Conservation (phyloP, 2,888 invertebrate species). For the Ormyrus thymus region DNA sequence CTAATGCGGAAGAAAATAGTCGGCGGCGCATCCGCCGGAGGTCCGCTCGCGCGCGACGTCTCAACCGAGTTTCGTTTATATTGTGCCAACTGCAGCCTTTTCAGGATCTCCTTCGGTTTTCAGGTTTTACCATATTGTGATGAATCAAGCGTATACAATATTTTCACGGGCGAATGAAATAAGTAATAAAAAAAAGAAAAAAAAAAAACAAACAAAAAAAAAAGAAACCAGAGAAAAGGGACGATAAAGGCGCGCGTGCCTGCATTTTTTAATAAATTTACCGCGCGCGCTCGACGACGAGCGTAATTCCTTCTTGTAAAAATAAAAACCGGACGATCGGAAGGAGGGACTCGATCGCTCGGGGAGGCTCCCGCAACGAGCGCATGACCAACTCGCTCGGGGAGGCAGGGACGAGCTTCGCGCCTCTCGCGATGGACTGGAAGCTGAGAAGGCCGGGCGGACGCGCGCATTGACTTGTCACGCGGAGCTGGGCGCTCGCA, state of each 20-base stretch:
- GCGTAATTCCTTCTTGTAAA: background rate
- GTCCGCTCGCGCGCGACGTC: background rate
- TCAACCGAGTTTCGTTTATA: constrained; percentile 53
- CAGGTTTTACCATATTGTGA: constrained; percentile 46
- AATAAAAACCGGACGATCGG: background rate
- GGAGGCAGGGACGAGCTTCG: too few species aligned
- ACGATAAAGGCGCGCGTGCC: constrained; percentile 7
- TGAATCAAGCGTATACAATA: constrained; percentile 47
- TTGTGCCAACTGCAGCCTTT: constrained; percentile 56
- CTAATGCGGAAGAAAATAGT: too few species aligned
- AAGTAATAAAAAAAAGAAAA: background rate
- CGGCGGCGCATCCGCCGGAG: background rate
- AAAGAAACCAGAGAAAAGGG: constrained; percentile 2
- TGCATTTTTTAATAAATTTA: constrained; percentile 38
- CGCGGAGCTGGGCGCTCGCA: too few species aligned
- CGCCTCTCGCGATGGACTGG: too few species aligned
- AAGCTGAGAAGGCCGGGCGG: too few species aligned
- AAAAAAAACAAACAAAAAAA: background rate
- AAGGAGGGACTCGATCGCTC: too few species aligned
- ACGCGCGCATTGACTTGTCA: too few species aligned
- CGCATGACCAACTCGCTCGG: too few species aligned
- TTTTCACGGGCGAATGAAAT: constrained; percentile 14
- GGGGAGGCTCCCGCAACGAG: too few species aligned
- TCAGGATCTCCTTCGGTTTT: constrained; percentile 53
- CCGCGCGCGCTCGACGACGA: constrained; percentile 20